A percentile compares a stretch with the other conserved stretches of the same genome.
phyloP scores from a whole-genome alignment of 2,797 vertebrate species.

The Poecilia wingei region DNA sequence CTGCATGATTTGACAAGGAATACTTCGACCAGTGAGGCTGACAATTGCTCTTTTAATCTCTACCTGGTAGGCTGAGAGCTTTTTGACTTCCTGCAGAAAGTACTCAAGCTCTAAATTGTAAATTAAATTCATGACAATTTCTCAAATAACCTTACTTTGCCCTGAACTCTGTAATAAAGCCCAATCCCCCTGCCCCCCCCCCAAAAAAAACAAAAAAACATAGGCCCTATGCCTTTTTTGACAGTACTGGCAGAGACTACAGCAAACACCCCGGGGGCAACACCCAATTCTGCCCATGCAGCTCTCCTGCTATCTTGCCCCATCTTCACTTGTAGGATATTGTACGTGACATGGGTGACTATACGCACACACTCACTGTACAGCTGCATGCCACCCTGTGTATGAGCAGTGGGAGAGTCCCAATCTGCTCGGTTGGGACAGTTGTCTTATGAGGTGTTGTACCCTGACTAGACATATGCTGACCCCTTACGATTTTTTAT shows the following conservation, averaged over 20 bases:
- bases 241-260: constrained; percentile 53
- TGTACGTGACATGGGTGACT: constrained; percentile 63
- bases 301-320: constrained; percentile 75
- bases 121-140: constrained; percentile 9
- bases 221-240: constrained; percentile 62
- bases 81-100: constrained; percentile 6
- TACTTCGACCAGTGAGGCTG: no score
- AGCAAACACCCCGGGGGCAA: constrained; percentile 63
- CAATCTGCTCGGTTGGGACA: constrained; percentile 69
- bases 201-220: constrained; percentile 16
- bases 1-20: not conserved
- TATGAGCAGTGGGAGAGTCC: constrained; percentile 55
- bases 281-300: constrained; percentile 78
- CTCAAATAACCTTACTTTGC: constrained; percentile 60
- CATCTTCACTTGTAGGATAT: constrained; percentile 72
- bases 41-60: not conserved
- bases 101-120: constrained; percentile 11
- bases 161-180: constrained; percentile 50
- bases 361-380: constrained; percentile 32
- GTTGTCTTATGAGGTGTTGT: constrained; percentile 76
- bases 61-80: not conserved
- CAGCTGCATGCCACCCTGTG: constrained; percentile 32
- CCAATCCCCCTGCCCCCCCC: not conserved
- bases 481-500: constrained; percentile 72
- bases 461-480: constrained; percentile 81